phyloP scores from a whole-genome alignment of 1,140 invertebrate species.

The Aphidius ervi region DNA sequence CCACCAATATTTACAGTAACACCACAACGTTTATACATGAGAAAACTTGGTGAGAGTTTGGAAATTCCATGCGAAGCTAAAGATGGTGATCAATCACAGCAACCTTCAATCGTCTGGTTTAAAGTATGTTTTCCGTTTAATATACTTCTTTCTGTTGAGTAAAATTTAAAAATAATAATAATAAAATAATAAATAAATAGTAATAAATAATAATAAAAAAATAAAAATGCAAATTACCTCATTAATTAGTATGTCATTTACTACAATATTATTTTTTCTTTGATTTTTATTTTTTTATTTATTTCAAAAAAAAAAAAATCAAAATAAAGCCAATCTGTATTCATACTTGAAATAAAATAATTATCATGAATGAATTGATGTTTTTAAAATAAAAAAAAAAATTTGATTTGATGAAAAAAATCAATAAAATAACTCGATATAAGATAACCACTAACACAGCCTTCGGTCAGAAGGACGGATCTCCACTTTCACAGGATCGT shows the following conservation, averaged over 20 bases:
- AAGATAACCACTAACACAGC: slow-evolving; percentile 22
- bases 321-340: too few species aligned
- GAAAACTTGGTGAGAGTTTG: slow-evolving; percentile 74
- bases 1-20: slow-evolving; percentile 73
- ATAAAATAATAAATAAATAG: not conserved
- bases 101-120: slow-evolving; percentile 79
- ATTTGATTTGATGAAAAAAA: not conserved
- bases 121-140: slow-evolving; percentile 61
- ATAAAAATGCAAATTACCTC: slow-evolving; percentile 7
- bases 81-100: slow-evolving; percentile 68
- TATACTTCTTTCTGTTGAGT: slow-evolving; percentile 19
- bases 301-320: too few species aligned
- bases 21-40: slow-evolving; percentile 76
- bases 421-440: not conserved
- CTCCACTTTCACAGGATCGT: slow-evolving; percentile 65
- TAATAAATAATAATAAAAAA: slow-evolving; percentile 15
- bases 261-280: too few species aligned
- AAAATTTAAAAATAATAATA: slow-evolving; percentile 2
- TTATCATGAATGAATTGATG: too few species aligned
- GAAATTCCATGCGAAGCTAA: slow-evolving; percentile 80
- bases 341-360: too few species aligned
- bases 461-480: slow-evolving; percentile 62
- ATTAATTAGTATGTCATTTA: not conserved
- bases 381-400: slow-evolving; percentile 1
- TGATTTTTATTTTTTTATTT: too few species aligned